Evolutionary conservation across 2,113 vertebrate species (phyloP).

Genomic region (Carassius carassius): DNA sequence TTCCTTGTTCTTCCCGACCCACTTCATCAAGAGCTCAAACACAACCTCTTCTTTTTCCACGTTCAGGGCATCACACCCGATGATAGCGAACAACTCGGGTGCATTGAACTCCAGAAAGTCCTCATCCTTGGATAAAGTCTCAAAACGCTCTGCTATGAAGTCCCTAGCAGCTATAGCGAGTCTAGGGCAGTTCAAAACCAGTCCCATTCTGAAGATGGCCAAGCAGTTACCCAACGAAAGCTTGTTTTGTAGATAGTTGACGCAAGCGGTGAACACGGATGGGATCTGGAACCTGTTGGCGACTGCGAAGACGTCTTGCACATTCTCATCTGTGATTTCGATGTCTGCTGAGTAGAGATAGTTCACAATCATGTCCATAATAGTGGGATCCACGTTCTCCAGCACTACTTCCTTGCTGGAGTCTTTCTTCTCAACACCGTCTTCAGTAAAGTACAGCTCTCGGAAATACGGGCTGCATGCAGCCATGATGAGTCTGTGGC

Average conservation of each 20-base stretch:
- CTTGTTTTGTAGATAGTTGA: conserved; percentile 92
- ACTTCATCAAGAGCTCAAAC: conserved; percentile 90
- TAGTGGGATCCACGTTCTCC: conserved; percentile 84
- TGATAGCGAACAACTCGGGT: conserved; percentile 89
- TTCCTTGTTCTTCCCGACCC: conserved; percentile 91
- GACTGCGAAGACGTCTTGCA: conserved; percentile 91
- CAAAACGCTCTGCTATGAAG: conserved; percentile 90
- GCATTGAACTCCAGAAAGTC: conserved; percentile 90
- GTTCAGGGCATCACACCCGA: conserved; percentile 88
- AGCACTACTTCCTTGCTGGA: conserved; percentile 84
- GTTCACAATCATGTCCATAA: conserved; percentile 87
- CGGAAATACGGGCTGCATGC: conserved; percentile 97
- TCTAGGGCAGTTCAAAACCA: conserved; percentile 87
- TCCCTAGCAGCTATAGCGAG: conserved; percentile 90
- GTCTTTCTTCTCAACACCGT: conserved; percentile 75
- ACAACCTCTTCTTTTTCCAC: conserved; percentile 92
- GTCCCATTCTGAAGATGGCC: conserved; percentile 88
- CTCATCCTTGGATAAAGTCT: conserved; percentile 82
- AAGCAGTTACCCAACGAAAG: conserved; percentile 88
- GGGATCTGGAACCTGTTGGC: conserved; percentile 96
- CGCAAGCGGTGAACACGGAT: conserved; percentile 60
- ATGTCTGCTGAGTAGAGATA: conserved; percentile 97
- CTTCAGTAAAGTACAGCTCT: conserved; percentile 90
- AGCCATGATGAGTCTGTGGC: conserved; percentile 91
- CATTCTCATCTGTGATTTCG: conserved; percentile 93